Base-by-base conservation (phyloP, 2,797 vertebrate genomes). In the Thalassophryne amazonica region DNA sequence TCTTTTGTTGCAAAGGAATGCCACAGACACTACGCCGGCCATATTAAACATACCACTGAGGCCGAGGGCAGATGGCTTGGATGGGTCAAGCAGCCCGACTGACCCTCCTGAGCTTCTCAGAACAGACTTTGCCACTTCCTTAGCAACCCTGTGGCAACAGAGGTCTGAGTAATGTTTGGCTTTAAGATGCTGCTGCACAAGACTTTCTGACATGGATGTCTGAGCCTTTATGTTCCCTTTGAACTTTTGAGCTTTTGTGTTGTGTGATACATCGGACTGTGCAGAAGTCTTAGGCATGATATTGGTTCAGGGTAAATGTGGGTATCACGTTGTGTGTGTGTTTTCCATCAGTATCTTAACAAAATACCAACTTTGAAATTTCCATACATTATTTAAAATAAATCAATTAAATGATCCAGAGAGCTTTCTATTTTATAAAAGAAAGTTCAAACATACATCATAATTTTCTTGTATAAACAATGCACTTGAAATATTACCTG, bases 131-230 rank as follows among this genome's bases (percentile, higher is more conserved):
- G 40, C 18, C 1, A 85, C 90, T 80, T 78, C 89, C 89, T 27
- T 62, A 75, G 83, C 52, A 63, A 91, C 86, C 68, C 56, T 78
- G 48, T 70, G 34, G 79, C 81, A 83, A 89, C 86, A 76, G 77
- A 83, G 77, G 69, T 76, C 75, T 59, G 62, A 86, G 80, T 76
- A 89, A 90, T 91, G 90, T 81, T 65, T 76, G 73, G 49, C 73
- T 83, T 78, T 39, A 63, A 76, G 78, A 88, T 78, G 69, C 84
- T 55, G 63, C 38, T 54, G 37, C 51, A 73, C 52, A 45, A 18
- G 42, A 60, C 60, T 35, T 20, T 54, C 56, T 58, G 59, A 80
- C 63, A 48, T 40, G 60, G 57, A 60, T 18, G 48, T 63, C 56
- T 65, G 49, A 45, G 43, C 51, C 38, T 28, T 18, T 15, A 16